A percentile compares a stretch with the other conserved stretches of the same genome.
Conservation (phyloP, 2,113 vertebrate species). For the Lepidothrix coronata region DNA sequence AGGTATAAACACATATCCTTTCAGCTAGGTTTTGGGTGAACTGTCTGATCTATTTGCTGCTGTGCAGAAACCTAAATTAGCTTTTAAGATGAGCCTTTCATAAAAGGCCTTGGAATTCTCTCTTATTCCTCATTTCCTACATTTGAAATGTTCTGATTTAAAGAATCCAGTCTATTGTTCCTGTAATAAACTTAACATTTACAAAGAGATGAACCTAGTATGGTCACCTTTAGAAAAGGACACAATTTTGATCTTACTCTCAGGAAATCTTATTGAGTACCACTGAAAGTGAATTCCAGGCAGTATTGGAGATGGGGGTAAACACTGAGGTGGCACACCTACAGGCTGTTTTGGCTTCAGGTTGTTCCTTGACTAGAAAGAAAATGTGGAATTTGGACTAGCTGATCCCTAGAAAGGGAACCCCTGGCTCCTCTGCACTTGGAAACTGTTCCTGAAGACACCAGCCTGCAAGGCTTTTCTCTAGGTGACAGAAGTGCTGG, state of each 20-base stretch:
- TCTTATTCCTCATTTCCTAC: neutral
- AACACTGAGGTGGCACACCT: neutral
- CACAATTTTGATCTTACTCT: neutral
- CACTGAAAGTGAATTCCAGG: neutral
- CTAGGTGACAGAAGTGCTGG: neutral
- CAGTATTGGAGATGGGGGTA: neutral
- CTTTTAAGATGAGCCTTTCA: conserved; percentile 26
- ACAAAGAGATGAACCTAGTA: neutral
- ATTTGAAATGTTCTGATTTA: neutral
- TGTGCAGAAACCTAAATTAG: neutral
- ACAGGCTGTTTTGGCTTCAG: neutral
- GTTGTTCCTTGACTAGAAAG: neutral
- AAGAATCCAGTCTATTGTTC: neutral
- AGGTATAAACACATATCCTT: neutral
- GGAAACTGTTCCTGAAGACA: neutral
- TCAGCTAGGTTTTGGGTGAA: conserved; percentile 19
- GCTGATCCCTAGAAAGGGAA: neutral
- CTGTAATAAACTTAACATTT: neutral
- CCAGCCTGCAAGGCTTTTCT: neutral
- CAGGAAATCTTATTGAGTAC: neutral
- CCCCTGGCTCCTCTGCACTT: neutral
- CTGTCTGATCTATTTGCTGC: neutral
- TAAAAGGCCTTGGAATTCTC: neutral
- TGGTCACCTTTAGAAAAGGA: neutral
- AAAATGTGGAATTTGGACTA: neutral